These are phyloP conservation scores for Phalacrocorax brasilianus DNA, from an alignment of 2,113 vertebrate species.

Conservation along the genomic window DNA sequence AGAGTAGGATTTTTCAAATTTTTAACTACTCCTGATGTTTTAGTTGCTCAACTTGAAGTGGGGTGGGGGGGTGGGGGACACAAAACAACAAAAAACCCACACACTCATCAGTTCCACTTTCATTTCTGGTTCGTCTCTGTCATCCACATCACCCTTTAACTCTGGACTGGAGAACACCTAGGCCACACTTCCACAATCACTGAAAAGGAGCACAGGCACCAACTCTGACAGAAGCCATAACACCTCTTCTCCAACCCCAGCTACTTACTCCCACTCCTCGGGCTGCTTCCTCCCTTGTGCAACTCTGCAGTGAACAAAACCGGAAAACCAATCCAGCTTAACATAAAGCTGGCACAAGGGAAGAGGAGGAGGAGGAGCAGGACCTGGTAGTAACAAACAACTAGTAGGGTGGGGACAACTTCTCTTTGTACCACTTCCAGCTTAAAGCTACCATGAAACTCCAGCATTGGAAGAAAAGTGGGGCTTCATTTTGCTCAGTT, in stretches of 20 bases:
- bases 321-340: not conserved
- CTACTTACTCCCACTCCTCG: not conserved
- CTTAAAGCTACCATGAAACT: not conserved
- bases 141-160: not conserved
- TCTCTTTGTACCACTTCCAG: not conserved
- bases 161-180: accelerated
- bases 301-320: not conserved
- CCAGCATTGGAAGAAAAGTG: not conserved
- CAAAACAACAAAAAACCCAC: too few species aligned
- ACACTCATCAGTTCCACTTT: not conserved
- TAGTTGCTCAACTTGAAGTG: not conserved
- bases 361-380: not conserved
- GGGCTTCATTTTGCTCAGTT: not conserved
- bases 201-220: not conserved
- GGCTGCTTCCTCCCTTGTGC: not conserved
- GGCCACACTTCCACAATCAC: not conserved
- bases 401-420: slow-evolving; percentile 2
- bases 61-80: not conserved
- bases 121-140: not conserved
- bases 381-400: not conserved
- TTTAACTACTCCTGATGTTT: not conserved
- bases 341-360: not conserved
- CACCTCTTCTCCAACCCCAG: not conserved
- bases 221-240: accelerated
- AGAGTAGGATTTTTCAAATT: not conserved